These are phyloP conservation scores for Phylloscopus collybita DNA, from an alignment of 2,797 vertebrate species.

Conservation along the genomic window DNA sequence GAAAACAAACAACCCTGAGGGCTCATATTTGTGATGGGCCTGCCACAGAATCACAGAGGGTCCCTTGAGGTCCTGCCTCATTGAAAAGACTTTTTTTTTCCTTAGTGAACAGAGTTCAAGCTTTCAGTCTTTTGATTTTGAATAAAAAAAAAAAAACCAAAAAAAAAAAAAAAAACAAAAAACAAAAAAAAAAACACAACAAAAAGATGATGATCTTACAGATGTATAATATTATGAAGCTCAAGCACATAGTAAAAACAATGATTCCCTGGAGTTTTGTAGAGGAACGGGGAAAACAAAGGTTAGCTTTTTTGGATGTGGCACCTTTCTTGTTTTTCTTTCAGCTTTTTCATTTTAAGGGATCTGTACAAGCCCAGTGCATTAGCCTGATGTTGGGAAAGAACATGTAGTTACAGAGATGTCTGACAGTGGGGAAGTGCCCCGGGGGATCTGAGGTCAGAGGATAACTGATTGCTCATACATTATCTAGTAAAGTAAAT, in stretches of 20 bases:
- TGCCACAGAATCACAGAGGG: neutral
- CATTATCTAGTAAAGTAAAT: slow-evolving; percentile 42
- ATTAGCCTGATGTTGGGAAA: neutral
- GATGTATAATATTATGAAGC: neutral
- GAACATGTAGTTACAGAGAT: slow-evolving; percentile 39
- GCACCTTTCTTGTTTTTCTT: neutral
- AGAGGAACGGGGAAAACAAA: neutral
- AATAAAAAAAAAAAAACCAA: neutral
- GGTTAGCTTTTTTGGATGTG: neutral
- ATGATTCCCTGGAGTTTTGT: neutral
- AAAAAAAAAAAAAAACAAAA: neutral
- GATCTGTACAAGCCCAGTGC: neutral
- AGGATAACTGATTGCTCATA: slow-evolving; percentile 44
- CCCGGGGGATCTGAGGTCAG: neutral
- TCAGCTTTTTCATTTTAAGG: neutral
- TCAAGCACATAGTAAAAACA: neutral
- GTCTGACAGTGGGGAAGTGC: slow-evolving; percentile 56
- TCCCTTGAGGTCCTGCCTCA: neutral
- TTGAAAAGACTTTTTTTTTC: neutral
- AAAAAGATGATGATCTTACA: neutral
- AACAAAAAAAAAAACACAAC: neutral
- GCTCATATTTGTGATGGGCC: neutral
- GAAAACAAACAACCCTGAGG: neutral
- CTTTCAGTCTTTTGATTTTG: neutral
- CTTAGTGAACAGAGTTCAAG: neutral